These are phyloP conservation scores for Coccyzus lansbergi DNA, from an alignment of 2,797 vertebrate genomes.

Conservation along the genomic window DNA sequence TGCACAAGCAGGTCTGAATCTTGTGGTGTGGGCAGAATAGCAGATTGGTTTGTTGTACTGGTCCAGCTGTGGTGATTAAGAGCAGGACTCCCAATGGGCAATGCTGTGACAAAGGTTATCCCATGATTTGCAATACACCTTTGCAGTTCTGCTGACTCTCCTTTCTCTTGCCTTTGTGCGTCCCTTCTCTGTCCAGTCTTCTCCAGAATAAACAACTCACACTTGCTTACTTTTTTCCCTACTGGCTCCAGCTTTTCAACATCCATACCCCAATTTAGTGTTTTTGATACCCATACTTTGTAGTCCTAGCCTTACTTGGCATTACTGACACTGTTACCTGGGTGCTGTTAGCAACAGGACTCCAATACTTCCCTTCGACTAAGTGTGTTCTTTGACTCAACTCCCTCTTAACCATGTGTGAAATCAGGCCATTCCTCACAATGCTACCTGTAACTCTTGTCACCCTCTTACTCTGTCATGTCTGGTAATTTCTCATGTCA, in stretches of 20 bases:
- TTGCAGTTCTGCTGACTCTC: background rate
- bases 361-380: background rate
- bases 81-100: background rate
- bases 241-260: background rate
- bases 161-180: background rate
- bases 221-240: fast-evolving
- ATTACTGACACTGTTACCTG: background rate
- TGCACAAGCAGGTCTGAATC: background rate
- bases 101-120: fast-evolving
- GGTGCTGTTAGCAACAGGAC: fast-evolving
- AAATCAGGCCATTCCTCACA: background rate
- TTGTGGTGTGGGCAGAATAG: fast-evolving
- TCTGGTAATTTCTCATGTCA: background rate
- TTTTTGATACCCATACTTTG: background rate
- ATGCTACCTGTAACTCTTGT: background rate
- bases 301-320: background rate
- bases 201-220: background rate
- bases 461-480: background rate
- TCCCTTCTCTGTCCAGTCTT: background rate
- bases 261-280: background rate
- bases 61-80: background rate
- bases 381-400: background rate
- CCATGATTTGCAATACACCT: no score
- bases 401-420: fast-evolving
- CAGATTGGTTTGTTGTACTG: background rate